A percentile compares a stretch with the other conserved stretches of the same genome.
phyloP scores from a whole-genome alignment of 2,797 vertebrate species.

The Hipposideros larvatus region DNA sequence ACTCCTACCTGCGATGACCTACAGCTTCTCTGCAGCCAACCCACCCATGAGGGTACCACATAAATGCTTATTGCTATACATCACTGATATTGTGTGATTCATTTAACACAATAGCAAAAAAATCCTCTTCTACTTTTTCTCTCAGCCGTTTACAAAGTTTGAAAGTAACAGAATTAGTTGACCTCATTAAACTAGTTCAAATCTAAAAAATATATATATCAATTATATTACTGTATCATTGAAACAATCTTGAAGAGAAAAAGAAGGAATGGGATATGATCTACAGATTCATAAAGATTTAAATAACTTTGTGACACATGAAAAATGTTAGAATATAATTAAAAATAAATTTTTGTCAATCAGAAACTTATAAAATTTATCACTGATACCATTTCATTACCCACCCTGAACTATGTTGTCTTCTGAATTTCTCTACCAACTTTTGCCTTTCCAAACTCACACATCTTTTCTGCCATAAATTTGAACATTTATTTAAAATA shows the following conservation, averaged over 20 bases:
- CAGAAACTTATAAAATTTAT: background rate
- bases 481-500: background rate
- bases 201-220: background rate
- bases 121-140: background rate
- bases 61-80: background rate
- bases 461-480: background rate
- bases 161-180: background rate
- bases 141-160: background rate
- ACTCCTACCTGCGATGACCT: background rate
- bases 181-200: background rate
- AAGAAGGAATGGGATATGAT: background rate
- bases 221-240: background rate
- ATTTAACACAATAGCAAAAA: background rate
- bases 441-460: background rate
- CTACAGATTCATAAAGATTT: background rate
- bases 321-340: background rate
- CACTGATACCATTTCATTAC: background rate
- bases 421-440: background rate
- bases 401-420: background rate
- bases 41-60: background rate
- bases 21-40: background rate
- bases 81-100: background rate
- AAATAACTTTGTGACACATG: background rate
- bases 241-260: background rate
- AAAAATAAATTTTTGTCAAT: background rate